Percentiles rank a stretch among this genome's conserved stretches.
phyloP scores from a whole-genome alignment of 2,888 invertebrate species.

The Gonocerus acuteangulatus region DNA sequence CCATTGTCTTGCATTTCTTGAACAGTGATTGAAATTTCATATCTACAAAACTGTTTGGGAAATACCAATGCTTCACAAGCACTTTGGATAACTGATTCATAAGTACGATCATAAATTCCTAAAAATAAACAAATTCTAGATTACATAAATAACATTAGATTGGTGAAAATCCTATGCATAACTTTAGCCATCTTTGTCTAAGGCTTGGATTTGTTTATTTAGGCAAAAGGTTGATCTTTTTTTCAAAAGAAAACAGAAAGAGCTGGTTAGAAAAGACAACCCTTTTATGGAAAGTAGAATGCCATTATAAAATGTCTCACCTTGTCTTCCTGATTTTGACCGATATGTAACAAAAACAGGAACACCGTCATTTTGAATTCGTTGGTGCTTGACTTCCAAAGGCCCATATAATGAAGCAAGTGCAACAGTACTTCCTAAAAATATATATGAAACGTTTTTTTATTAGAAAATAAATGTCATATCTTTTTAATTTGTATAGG shows the following conservation, averaged over 20 bases:
- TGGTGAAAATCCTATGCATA: no score
- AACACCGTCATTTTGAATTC: constrained; percentile 63
- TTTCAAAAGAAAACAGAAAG: no score
- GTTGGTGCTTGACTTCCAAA: constrained; percentile 66
- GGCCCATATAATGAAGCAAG: constrained; percentile 76
- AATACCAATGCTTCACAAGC: constrained; percentile 68
- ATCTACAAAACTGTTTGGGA: constrained; percentile 66
- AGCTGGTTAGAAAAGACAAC: no score
- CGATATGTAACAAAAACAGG: constrained; percentile 10
- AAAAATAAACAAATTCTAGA: constrained; percentile 36
- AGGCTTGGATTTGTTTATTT: no score
- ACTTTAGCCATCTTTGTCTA: no score
- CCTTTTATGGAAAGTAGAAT: no score
- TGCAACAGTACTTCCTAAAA: constrained; percentile 68
- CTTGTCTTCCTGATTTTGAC: constrained; percentile 9
- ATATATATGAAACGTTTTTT: no score
- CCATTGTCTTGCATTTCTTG: constrained; percentile 83
- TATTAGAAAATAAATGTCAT: constrained; percentile 27
- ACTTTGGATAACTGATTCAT: constrained; percentile 66
- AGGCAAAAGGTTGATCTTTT: no score
- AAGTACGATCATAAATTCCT: constrained; percentile 60
- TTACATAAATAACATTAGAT: neutral
- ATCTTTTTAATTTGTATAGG: constrained; percentile 2
- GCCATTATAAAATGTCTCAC: no score
- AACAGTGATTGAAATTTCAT: constrained; percentile 66